Evolutionary conservation across 2,888 invertebrate genomes (phyloP).

Genomic region (Tenthredo notha): DNA sequence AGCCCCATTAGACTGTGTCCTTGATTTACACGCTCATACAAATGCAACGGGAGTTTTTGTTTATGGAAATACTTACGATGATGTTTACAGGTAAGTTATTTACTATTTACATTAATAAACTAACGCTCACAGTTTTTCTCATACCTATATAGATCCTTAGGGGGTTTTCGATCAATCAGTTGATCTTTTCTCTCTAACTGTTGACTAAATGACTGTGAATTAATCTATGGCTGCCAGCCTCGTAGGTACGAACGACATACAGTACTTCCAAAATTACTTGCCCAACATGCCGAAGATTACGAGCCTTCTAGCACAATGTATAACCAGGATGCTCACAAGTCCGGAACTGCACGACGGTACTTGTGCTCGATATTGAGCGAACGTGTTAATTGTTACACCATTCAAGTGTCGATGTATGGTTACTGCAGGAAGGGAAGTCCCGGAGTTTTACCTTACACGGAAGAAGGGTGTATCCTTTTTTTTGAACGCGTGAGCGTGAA

Average conservation of each 20-base stretch:
- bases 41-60: slow-evolving; percentile 96
- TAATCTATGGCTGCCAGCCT: slow-evolving; percentile 71
- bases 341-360: slow-evolving; percentile 92
- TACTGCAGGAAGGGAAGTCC: slow-evolving; percentile 86
- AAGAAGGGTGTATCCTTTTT: slow-evolving; percentile 96
- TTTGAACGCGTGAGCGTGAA: slow-evolving; percentile 55
- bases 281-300: slow-evolving; percentile 94
- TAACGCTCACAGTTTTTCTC: neutral
- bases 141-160: neutral
- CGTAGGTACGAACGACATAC: slow-evolving; percentile 95
- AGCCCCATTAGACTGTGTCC: slow-evolving; percentile 92
- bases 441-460: slow-evolving; percentile 91
- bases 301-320: slow-evolving; percentile 92
- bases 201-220: slow-evolving; percentile 46
- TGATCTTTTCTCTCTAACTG: neutral
- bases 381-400: slow-evolving; percentile 92
- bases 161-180: neutral
- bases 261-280: slow-evolving; percentile 95
- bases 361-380: slow-evolving; percentile 88
- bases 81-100: slow-evolving; percentile 87
- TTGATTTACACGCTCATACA: slow-evolving; percentile 97
- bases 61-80: slow-evolving; percentile 96
- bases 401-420: slow-evolving; percentile 96
- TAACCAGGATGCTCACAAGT: slow-evolving; percentile 92
- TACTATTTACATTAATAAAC: neutral